A percentile compares a stretch with the other conserved stretches of the same genome.
Evolutionary conservation across 1,140 invertebrate genomes (phyloP).

Genomic region (Zaprionus africanus): DNA sequence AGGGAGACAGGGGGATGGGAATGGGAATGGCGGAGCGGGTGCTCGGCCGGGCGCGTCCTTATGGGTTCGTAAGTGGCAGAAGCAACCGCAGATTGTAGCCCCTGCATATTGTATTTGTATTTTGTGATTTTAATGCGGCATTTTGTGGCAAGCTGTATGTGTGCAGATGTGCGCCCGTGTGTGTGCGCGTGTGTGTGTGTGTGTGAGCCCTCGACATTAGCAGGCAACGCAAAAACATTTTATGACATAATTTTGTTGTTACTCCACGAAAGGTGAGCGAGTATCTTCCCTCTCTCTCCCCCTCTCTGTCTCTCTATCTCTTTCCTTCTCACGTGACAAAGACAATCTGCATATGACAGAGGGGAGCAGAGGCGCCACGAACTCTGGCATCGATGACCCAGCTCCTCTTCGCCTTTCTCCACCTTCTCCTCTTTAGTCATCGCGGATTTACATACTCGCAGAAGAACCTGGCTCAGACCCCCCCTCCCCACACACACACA

Average conservation of each 20-base stretch:
- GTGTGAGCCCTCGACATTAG: conserved; percentile 57
- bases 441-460: conserved; percentile 42
- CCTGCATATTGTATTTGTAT: conserved; percentile 77
- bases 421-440: neutral
- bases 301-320: neutral
- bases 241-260: conserved; percentile 76
- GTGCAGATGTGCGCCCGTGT: neutral
- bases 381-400: conserved; percentile 65
- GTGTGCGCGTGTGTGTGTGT: conserved; percentile 18
- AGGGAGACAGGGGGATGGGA: neutral
- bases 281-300: conserved; percentile 3
- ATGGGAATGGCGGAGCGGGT: neutral
- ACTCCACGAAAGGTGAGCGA: conserved; percentile 37
- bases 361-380: conserved; percentile 23
- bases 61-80: conserved; percentile 29
- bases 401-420: neutral
- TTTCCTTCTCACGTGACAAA: conserved; percentile 5
- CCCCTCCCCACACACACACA: neutral
- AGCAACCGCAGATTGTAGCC: conserved; percentile 47
- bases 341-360: conserved; percentile 60
- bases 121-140: conserved; percentile 79
- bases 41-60: conserved; percentile 18
- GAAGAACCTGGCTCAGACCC: conserved; percentile 20
- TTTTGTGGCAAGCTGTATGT: conserved; percentile 65
- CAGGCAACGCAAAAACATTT: conserved; percentile 61